Percentiles rank a stretch among this genome's conserved stretches.
Conservation (phyloP, 2,113 vertebrate species). For the Cricetomys ansorgei region DNA sequence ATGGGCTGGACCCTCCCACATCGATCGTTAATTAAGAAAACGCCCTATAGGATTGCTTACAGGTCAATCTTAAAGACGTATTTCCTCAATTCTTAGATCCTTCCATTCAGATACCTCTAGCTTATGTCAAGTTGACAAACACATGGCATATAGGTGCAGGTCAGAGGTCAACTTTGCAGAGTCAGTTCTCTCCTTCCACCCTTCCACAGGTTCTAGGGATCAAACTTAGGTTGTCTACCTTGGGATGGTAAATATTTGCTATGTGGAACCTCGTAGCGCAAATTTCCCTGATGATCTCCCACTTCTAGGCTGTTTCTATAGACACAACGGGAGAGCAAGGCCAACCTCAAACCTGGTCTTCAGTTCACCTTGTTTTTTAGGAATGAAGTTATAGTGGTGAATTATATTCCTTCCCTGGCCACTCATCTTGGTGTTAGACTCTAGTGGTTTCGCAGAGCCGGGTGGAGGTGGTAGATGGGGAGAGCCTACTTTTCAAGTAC, state of each 20-base stretch:
- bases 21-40: background rate
- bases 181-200: background rate
- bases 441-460: background rate
- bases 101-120: background rate
- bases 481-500: background rate
- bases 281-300: background rate
- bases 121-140: background rate
- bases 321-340: background rate
- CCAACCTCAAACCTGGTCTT: background rate
- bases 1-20: background rate
- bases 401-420: background rate
- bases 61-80: background rate
- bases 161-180: background rate
- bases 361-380: background rate
- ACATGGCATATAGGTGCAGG: background rate
- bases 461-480: background rate
- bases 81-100: background rate
- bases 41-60: background rate
- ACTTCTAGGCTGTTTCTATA: background rate
- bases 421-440: background rate
- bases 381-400: background rate
- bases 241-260: too few relatives aligned
- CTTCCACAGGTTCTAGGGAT: background rate
- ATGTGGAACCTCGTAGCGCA: too few relatives aligned
- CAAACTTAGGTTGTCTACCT: background rate